These are phyloP conservation scores for Loris lydekkerianus DNA, from an alignment of 2,797 vertebrate genomes.

Conservation along the genomic window DNA sequence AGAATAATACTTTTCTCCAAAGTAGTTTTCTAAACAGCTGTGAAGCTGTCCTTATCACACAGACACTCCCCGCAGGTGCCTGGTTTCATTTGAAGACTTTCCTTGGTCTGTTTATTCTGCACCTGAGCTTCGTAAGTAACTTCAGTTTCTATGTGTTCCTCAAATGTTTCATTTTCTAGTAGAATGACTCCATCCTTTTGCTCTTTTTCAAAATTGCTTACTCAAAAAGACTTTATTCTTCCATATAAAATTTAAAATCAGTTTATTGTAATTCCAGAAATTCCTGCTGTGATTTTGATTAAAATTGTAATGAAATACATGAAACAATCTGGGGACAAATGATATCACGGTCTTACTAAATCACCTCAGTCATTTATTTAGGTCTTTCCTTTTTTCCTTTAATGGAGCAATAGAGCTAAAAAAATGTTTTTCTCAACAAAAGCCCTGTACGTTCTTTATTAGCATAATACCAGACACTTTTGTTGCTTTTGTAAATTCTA, in stretches of 20 bases:
- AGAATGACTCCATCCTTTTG: background rate
- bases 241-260: constrained; percentile 41
- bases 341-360: background rate
- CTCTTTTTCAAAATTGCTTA: constrained; percentile 20
- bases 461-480: background rate
- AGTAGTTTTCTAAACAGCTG: background rate
- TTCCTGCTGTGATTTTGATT: constrained; percentile 15
- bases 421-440: background rate
- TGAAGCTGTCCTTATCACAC: background rate
- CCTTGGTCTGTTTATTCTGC: background rate
- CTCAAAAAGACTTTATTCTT: background rate
- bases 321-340: constrained; percentile 5
- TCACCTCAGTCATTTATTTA: background rate
- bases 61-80: background rate
- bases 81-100: background rate
- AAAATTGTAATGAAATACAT: background rate
- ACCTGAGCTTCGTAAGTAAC: background rate
- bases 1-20: background rate
- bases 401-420: background rate
- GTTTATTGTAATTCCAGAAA: constrained; percentile 21
- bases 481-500: background rate
- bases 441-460: background rate
- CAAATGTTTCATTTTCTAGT: background rate
- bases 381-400: background rate
- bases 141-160: background rate